phyloP scores from a whole-genome alignment of 2,888 invertebrate species.

The Sinopyrophorus schimmeli region DNA sequence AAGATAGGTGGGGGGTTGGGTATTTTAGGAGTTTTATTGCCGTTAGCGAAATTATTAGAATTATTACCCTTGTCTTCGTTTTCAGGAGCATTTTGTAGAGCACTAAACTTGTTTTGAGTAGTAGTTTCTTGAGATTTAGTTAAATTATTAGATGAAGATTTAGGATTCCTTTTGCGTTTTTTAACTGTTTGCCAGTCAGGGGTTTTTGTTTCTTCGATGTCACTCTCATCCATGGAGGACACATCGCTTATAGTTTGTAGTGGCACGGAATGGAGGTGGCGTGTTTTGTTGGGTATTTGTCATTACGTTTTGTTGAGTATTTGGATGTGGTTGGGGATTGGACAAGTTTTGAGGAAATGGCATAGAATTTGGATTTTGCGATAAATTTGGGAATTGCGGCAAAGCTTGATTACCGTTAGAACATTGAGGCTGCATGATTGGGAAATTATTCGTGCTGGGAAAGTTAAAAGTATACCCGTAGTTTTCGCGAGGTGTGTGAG shows the following conservation, averaged over 20 bases:
- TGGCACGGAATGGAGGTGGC: constrained; percentile 4
- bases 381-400: constrained; percentile 2
- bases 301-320: constrained; percentile 9
- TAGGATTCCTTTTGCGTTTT: constrained; percentile 15
- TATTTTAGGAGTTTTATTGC: constrained; percentile 1
- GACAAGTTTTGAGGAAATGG: constrained; percentile 1
- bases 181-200: constrained; percentile 11
- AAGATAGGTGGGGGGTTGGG: background rate
- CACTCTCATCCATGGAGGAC: constrained; percentile 9
- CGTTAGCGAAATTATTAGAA: constrained; percentile 2
- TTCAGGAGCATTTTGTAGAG: constrained; percentile 5
- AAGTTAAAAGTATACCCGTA: constrained; percentile 6
- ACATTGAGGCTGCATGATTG: background rate
- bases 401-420: background rate
- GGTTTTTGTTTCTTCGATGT: constrained; percentile 10
- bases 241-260: constrained; percentile 1
- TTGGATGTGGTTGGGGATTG: constrained; percentile 5
- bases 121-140: constrained; percentile 3
- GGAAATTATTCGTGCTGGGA: background rate
- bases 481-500: constrained; percentile 1
- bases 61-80: constrained; percentile 6
- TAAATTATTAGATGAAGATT: constrained; percentile 7
- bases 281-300: constrained; percentile 11
- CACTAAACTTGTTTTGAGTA: constrained; percentile 9
- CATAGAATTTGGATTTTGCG: constrained; percentile 8